These are phyloP conservation scores for Tipula lateralis DNA, from an alignment of 2,888 invertebrate species.

Conservation along the genomic window DNA sequence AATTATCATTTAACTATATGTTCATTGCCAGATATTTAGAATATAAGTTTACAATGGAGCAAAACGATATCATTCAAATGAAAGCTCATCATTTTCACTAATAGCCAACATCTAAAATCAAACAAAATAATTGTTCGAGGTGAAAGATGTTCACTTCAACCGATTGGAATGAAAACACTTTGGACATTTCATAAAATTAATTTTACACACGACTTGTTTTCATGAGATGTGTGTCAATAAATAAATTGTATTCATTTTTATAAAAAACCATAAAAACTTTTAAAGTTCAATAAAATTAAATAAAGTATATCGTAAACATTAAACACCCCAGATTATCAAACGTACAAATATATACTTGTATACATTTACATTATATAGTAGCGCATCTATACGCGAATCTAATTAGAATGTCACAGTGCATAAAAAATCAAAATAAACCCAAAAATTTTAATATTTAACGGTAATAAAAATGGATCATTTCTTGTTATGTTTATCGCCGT, in stretches of 20 bases:
- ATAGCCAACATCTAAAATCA: no score
- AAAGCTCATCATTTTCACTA: no score
- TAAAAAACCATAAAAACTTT: neutral
- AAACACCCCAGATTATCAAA: neutral
- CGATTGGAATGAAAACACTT: no score
- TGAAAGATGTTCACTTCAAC: no score
- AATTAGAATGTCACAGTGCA: neutral
- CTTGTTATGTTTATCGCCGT: neutral
- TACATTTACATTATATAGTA: neutral
- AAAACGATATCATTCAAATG: no score
- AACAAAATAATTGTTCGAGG: no score
- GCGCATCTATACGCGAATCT: neutral
- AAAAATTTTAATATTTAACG: neutral
- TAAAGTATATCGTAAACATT: neutral
- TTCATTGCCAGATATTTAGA: no score
- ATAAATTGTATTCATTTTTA: neutral
- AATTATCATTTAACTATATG: no score
- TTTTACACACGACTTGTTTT: no score
- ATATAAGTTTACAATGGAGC: no score
- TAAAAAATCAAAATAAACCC: neutral
- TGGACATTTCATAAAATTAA: no score
- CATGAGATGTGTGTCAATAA: neutral
- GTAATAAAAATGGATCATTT: constrained; percentile 15
- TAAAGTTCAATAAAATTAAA: neutral
- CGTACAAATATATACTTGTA: neutral